These are phyloP conservation scores for Bombylius major DNA, from an alignment of 2,888 invertebrate species.

Conservation along the genomic window DNA sequence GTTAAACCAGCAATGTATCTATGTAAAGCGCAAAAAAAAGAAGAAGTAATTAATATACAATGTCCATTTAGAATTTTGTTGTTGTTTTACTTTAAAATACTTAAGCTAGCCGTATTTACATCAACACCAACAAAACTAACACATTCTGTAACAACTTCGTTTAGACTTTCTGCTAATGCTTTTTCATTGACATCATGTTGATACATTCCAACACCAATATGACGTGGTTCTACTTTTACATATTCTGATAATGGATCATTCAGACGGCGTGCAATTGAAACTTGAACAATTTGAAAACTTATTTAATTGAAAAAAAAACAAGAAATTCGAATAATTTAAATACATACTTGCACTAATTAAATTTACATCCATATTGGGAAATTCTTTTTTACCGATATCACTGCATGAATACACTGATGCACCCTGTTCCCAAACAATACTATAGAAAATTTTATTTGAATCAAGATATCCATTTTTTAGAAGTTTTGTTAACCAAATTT, in stretches of 20 bases:
- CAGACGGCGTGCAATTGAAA: conserved; percentile 75
- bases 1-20: conserved; percentile 77
- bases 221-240: conserved; percentile 86
- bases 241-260: conserved; percentile 85
- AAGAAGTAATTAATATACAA: no score
- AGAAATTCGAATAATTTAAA: conserved; percentile 4
- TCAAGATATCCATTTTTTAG: conserved; percentile 45
- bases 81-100: conserved; percentile 54
- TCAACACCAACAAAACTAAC: conserved; percentile 92
- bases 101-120: conserved; percentile 72
- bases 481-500: conserved; percentile 52
- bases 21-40: conserved; percentile 17
- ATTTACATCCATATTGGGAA: conserved; percentile 72
- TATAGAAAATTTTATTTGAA: conserved; percentile 44
- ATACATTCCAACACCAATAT: conserved; percentile 91
- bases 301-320: not conserved
- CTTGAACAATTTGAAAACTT: conserved; percentile 15
- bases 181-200: conserved; percentile 81
- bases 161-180: conserved; percentile 56
- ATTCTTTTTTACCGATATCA: conserved; percentile 70
- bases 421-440: conserved; percentile 82
- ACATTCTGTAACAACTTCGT: conserved; percentile 74
- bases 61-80: not conserved
- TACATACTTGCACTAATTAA: conserved; percentile 57
- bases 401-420: conserved; percentile 89